phyloP scores from a whole-genome alignment of 2,888 invertebrate genomes.

The Synanthedon tipuliformis region DNA sequence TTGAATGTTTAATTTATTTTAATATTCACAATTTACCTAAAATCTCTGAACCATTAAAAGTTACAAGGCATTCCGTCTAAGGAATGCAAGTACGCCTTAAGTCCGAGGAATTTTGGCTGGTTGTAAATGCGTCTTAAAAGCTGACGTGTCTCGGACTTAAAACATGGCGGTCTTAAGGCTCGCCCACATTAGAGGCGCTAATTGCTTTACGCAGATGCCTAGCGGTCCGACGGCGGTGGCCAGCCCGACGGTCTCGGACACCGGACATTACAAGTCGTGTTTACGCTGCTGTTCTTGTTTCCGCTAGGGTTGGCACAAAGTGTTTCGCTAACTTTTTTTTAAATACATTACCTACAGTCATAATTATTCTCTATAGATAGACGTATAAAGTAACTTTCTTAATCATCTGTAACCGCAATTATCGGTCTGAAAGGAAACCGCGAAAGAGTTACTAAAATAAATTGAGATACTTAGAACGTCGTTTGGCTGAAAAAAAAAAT shows the following conservation, averaged over 20 bases:
- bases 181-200: conserved; percentile 52
- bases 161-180: conserved; percentile 23
- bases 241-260: not conserved
- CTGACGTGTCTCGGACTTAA: conserved; percentile 6
- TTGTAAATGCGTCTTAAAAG: conserved; percentile 20
- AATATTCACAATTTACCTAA: conserved; percentile 13
- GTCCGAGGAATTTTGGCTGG: conserved; percentile 34
- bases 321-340: not conserved
- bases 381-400: no score
- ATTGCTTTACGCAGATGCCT: conserved; percentile 59
- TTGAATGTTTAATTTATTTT: no score
- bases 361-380: no score
- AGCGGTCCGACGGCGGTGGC: conserved; percentile 14
- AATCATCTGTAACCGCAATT: no score
- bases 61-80: conserved; percentile 34
- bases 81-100: conserved; percentile 28
- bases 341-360: no score
- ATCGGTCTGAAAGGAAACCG: no score
- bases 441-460: no score
- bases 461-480: no score
- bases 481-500: no score
- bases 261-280: conserved; percentile 11
- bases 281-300: conserved; percentile 6
- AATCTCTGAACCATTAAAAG: conserved; percentile 45
- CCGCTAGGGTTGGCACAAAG: conserved; percentile 7